Base-by-base conservation (phyloP, 53 echinoderm and acorn worm genomes). In the Henricia sp. region DNA sequence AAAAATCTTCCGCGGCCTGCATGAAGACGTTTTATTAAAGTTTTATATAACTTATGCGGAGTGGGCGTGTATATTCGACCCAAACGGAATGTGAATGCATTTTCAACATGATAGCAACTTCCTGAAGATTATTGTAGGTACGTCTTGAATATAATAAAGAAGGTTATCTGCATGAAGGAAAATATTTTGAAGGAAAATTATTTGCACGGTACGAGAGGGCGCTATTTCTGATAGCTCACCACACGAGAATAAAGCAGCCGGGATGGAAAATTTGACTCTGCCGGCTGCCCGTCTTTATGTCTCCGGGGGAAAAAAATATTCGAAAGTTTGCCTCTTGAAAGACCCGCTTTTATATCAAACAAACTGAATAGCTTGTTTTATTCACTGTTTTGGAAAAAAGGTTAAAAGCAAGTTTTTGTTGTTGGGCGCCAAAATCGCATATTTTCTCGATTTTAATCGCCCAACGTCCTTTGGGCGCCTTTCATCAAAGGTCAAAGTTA, bases 401-500 rank as follows among this genome's bases (percentile, higher is more conserved):
- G 54, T 13, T 54, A 4, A 4, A 19, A 21, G 8, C 13, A 9
- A 3, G 4, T 9, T 54, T 54, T 17, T 54, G 3, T 9, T 13
- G 54, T 39, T 16, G 26, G 33, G 70, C 70, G 44, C 70, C 29
- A 70, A 23, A 70, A 14, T 44, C 16, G 70, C 29, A 6, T 16
- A 44, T 6, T 27, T 70, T 9, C 0, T 26, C 44, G 1, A 9
- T 43, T 70, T 25, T 11, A 4, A 70, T 70, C 43, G 80, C 80
- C 80, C 65, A 80, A 33, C 2, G 0, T 29, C 12, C 26, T 19
- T 80, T 80, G 80, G 80, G 80, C 80, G 80, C 80, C 14, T 26
- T 70, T 19, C n/a, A n/a, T n/a, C 64, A 64, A 80, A 80, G 80
- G 80, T 80, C 80, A 80, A 63, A 80, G 80, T 64, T 64, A 48